Evolutionary conservation across 1,140 invertebrate genomes (phyloP).

Genomic region (Phortica variegata): DNA sequence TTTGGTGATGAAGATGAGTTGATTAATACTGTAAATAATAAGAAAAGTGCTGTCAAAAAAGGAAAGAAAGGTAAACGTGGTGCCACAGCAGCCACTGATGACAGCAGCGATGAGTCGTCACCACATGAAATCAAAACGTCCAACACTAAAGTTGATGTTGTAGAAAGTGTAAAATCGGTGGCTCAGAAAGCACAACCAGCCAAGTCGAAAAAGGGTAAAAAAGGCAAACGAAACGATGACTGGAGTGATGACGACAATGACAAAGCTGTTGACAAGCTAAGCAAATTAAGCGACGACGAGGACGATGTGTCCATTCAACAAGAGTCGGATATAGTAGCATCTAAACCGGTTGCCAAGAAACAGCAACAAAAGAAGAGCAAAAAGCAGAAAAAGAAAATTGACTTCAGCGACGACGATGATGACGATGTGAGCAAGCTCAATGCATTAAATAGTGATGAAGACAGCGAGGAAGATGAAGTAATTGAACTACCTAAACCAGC

Average conservation of each 20-base stretch:
- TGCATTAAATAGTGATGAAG: conserved; percentile 16
- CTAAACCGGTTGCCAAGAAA: conserved; percentile 33
- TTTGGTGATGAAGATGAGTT: conserved; percentile 63
- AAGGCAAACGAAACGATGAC: conserved; percentile 47
- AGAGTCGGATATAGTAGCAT: conserved; percentile 37
- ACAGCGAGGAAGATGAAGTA: conserved; percentile 14
- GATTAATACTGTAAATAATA: conserved; percentile 42
- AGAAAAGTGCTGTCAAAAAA: conserved; percentile 28
- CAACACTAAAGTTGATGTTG: conserved; percentile 57
- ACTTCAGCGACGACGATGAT: conserved; percentile 32
- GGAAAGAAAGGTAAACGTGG: conserved; percentile 47
- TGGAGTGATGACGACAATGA: conserved; percentile 41
- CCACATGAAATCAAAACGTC: conserved; percentile 14
- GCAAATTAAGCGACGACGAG: too few relatives aligned
- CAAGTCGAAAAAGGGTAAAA: conserved; percentile 40
- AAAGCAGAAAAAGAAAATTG: conserved; percentile 44
- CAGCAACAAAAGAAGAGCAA: conserved; percentile 50
- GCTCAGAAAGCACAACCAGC: conserved; percentile 61
- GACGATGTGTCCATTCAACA: conserved; percentile 34
- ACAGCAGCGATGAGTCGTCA: conserved; percentile 41
- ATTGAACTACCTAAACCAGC: conserved; percentile 24
- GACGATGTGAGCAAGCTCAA: conserved; percentile 13
- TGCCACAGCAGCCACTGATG: conserved; percentile 40
- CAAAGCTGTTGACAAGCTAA: neutral
- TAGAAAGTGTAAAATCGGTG: conserved; percentile 57